Evolutionary conservation across 2,797 vertebrate genomes (phyloP).

Genomic region (Pangasius krempfi): DNA sequence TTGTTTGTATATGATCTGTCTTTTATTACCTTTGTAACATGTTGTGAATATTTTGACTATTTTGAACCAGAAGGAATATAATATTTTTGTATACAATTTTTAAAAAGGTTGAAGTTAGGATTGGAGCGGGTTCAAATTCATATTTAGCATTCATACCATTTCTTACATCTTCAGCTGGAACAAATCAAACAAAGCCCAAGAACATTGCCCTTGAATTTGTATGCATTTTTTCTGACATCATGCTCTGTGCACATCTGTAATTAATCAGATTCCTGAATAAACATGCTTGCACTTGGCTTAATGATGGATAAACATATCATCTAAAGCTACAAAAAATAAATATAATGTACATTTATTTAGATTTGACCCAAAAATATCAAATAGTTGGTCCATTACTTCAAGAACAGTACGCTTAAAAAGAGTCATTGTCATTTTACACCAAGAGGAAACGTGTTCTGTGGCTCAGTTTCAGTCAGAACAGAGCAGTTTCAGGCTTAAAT

Average conservation of each 20-base stretch:
- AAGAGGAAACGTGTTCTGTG: neutral
- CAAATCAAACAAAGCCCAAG: neutral
- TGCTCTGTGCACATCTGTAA: neutral
- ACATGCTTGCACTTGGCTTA: neutral
- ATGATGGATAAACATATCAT: neutral
- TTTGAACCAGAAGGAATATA: neutral
- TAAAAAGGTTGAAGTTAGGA: neutral
- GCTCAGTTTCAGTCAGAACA: neutral
- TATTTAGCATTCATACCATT: neutral
- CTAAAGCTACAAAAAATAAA: neutral
- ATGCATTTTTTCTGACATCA: neutral
- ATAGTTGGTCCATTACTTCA: neutral
- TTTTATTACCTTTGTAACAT: neutral
- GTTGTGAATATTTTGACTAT: neutral
- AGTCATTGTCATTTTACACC: neutral
- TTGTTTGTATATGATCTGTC: neutral
- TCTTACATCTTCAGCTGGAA: neutral
- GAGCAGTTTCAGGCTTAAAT: slow-evolving; percentile 52
- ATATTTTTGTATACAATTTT: neutral
- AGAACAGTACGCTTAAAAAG: neutral
- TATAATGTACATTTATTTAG: neutral
- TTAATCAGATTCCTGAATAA: slow-evolving; percentile 65
- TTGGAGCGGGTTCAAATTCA: neutral
- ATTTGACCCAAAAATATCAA: neutral
- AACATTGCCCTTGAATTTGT: neutral